Percentiles rank a stretch among this genome's conserved stretches.
phyloP scores from a whole-genome alignment of 1,140 invertebrate genomes.

The Campoletis sonorensis region DNA sequence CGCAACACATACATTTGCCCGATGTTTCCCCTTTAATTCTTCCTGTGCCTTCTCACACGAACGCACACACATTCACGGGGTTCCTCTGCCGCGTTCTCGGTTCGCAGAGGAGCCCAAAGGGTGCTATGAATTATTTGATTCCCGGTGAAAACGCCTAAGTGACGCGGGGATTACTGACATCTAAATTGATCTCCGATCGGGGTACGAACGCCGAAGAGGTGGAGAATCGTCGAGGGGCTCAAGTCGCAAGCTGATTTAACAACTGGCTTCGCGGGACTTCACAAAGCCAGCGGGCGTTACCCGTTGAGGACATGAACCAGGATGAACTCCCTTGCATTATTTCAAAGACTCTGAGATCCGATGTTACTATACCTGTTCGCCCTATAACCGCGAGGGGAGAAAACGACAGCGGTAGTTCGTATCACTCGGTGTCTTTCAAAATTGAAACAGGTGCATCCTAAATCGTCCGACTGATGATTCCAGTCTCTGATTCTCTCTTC shows the following conservation, averaged over 20 bases:
- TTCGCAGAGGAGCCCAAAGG: conserved; percentile 57
- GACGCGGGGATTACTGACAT: conserved; percentile 72
- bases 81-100: conserved; percentile 38
- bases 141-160: conserved; percentile 74
- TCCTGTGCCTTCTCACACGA: background rate
- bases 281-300: conserved; percentile 7
- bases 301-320: conserved; percentile 28
- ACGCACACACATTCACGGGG: background rate
- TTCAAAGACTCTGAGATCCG: conserved; percentile 59
- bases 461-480: conserved; percentile 21
- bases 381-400: background rate
- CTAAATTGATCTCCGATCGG: conserved; percentile 74
- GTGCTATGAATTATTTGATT: conserved; percentile 70
- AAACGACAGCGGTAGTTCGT: background rate
- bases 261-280: background rate
- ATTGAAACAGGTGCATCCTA: conserved; percentile 35
- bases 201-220: background rate
- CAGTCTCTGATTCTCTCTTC: background rate
- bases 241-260: background rate
- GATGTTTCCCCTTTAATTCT: background rate
- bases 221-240: background rate
- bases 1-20: background rate
- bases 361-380: conserved; percentile 2
- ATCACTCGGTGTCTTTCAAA: conserved; percentile 38
- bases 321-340: conserved; percentile 68